Evolutionary conservation across 2,113 vertebrate genomes (phyloP).

Genomic region (Hyperoodon ampullatus): DNA sequence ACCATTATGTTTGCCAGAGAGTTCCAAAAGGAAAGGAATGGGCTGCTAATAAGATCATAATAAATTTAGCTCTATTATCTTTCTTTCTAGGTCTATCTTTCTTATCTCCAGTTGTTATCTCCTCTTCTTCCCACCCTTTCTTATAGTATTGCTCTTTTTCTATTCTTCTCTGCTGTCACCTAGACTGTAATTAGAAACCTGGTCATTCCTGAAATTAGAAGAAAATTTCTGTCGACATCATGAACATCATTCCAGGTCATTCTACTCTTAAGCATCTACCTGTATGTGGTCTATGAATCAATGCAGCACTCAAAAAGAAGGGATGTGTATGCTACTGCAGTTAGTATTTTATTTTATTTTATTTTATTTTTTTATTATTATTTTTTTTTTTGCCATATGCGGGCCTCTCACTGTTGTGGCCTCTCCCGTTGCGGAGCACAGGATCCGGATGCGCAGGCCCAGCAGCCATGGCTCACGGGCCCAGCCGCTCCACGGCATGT

Average conservation of each 20-base stretch:
- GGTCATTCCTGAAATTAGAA: background rate
- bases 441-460: too few relatives aligned
- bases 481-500: too few relatives aligned
- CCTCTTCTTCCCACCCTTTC: background rate
- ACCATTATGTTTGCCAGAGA: background rate
- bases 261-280: background rate
- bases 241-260: background rate
- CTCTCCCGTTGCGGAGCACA: too few relatives aligned
- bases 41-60: background rate
- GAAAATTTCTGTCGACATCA: background rate
- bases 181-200: background rate
- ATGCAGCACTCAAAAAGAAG: background rate
- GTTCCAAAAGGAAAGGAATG: background rate
- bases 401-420: too few relatives aligned
- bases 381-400: too few relatives aligned
- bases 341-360: constrained; percentile 3
- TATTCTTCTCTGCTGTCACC: background rate
- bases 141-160: background rate
- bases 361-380: too few relatives aligned
- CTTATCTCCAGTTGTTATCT: background rate
- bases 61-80: background rate
- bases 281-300: background rate
- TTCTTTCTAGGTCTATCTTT: background rate
- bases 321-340: background rate
- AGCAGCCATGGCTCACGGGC: too few relatives aligned